These are phyloP conservation scores for Camponotus fellah DNA, from an alignment of 2,888 invertebrate species.

Conservation along the genomic window DNA sequence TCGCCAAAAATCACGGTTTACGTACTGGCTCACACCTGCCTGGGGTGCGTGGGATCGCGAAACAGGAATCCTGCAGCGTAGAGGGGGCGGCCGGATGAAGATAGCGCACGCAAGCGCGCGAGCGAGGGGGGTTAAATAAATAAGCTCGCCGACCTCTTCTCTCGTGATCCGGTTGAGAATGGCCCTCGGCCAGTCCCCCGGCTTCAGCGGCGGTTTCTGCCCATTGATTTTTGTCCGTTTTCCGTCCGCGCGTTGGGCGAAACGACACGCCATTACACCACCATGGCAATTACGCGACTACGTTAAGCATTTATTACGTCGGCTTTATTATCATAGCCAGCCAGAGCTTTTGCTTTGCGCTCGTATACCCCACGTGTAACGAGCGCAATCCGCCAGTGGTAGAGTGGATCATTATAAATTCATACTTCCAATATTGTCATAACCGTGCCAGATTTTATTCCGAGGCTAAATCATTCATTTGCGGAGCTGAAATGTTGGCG, in stretches of 20 bases:
- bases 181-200: conserved; percentile 40
- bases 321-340: conserved; percentile 45
- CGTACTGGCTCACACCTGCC: not conserved
- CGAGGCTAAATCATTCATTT: conserved; percentile 36
- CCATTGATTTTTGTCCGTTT: conserved; percentile 67
- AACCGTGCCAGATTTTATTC: conserved; percentile 38
- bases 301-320: conserved; percentile 61
- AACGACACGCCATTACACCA: conserved; percentile 53
- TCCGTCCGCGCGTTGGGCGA: conserved; percentile 32
- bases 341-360: conserved; percentile 10
- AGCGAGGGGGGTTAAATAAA: conserved; percentile 71
- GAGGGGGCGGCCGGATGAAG: conserved; percentile 30
- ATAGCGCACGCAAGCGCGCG: conserved; percentile 33
- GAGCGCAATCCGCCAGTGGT: conserved; percentile 1
- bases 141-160: conserved; percentile 56
- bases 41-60: not conserved
- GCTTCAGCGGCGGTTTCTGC: conserved; percentile 7
- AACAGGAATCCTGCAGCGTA: not conserved
- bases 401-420: conserved; percentile 42
- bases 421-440: conserved; percentile 46
- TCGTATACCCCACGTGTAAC: conserved; percentile 6
- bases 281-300: conserved; percentile 54
- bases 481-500: conserved; percentile 6
- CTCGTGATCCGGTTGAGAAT: conserved; percentile 38
- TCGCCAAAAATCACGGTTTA: not conserved